Conservation (phyloP, 2,797 vertebrate species). For the Crenuchus spilurus region DNA sequence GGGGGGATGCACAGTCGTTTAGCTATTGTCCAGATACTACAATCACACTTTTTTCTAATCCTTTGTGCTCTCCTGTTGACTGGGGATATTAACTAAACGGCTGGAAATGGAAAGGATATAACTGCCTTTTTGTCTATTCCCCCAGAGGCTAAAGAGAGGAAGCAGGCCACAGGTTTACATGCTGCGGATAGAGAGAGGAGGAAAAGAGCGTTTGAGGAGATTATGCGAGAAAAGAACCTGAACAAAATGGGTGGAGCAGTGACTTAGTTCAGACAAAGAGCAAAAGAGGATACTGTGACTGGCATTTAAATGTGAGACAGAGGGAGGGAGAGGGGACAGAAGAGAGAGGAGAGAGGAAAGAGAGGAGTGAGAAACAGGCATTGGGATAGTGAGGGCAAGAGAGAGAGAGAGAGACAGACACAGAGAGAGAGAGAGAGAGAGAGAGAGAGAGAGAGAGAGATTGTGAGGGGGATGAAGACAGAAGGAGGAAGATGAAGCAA, state of each 20-base stretch:
- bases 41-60: constrained; percentile 68
- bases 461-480: constrained; percentile 57
- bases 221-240: constrained; percentile 69
- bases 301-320: constrained; percentile 75
- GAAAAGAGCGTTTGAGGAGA: constrained; percentile 66
- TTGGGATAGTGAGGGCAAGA: background rate
- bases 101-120: constrained; percentile 65
- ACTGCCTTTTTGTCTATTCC: constrained; percentile 53
- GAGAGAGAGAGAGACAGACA: constrained; percentile 63
- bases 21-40: constrained; percentile 69
- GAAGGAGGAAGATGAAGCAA: constrained; percentile 64
- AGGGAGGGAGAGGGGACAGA: constrained; percentile 51
- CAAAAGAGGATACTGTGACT: constrained; percentile 74
- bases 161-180: constrained; percentile 55
- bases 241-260: constrained; percentile 70
- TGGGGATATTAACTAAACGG: constrained; percentile 66
- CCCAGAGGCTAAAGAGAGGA: constrained; percentile 44
- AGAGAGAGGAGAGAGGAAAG: constrained; percentile 69
- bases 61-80: constrained; percentile 62
- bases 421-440: constrained; percentile 24
- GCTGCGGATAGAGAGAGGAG: constrained; percentile 48
- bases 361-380: constrained; percentile 55
- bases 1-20: constrained; percentile 38
- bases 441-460: constrained; percentile 59
- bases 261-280: constrained; percentile 78